These are phyloP conservation scores for Smutsia gigantea DNA, from an alignment of 2,797 vertebrate species.

Conservation along the genomic window DNA sequence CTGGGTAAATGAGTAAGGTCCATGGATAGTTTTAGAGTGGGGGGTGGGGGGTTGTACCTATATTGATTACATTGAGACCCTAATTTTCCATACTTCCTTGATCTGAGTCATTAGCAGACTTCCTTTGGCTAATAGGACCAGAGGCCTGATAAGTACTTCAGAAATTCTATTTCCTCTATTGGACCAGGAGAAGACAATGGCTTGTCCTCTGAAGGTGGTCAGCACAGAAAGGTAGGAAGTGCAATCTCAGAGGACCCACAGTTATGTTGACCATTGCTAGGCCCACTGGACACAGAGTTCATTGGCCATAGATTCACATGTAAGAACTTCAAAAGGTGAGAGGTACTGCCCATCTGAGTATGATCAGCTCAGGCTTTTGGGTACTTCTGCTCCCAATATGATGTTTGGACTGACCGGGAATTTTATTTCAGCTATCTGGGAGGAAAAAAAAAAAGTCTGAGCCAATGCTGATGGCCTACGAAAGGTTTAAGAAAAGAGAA, in stretches of 20 bases:
- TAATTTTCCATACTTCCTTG: not conserved
- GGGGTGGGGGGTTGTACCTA: not conserved
- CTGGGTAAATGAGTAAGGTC: not conserved
- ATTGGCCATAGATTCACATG: not conserved
- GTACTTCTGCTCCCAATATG: not conserved
- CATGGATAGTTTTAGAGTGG: not conserved
- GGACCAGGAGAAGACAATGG: not conserved
- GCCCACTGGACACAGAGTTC: not conserved
- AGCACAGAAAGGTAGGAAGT: not conserved
- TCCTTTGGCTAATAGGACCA: not conserved
- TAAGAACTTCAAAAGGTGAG: not conserved
- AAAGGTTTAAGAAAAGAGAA: not conserved
- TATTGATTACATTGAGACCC: not conserved
- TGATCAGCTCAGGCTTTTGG: accelerated
- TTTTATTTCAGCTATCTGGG: not conserved
- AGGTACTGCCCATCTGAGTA: too few species aligned
- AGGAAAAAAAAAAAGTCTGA: not conserved
- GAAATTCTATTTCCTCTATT: not conserved
- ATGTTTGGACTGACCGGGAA: not conserved
- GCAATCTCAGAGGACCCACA: not conserved
- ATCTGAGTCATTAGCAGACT: not conserved
- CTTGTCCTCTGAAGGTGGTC: not conserved
- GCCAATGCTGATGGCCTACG: not conserved
- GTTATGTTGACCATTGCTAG: not conserved
- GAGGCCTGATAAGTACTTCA: not conserved